phyloP scores from a whole-genome alignment of 2,888 invertebrate species.

The Nowickia ferox region DNA sequence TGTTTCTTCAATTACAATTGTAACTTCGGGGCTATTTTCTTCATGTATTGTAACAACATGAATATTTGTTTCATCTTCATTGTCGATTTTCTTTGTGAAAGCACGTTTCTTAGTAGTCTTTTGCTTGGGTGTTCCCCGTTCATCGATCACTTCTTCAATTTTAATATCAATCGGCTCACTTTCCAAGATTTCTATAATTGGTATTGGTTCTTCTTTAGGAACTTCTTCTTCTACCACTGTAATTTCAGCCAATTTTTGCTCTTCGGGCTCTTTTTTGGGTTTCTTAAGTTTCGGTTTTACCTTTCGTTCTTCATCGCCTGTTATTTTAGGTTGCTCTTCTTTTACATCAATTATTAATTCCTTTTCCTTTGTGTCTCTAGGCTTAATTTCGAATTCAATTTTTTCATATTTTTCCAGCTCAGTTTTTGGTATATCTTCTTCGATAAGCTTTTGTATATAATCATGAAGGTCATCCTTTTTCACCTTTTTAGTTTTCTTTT shows the following conservation, averaged over 20 bases:
- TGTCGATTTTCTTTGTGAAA: slow-evolving; percentile 78
- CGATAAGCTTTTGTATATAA: slow-evolving; percentile 81
- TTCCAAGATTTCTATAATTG: slow-evolving; percentile 77
- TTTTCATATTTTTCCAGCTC: slow-evolving; percentile 83
- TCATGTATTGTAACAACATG: slow-evolving; percentile 80
- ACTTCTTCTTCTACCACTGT: slow-evolving; percentile 75
- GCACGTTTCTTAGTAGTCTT: slow-evolving; percentile 79
- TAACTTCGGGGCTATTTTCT: slow-evolving; percentile 78
- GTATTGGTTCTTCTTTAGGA: slow-evolving; percentile 72
- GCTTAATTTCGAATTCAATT: slow-evolving; percentile 79
- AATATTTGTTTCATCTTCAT: slow-evolving; percentile 76
- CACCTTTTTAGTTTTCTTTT: slow-evolving; percentile 80
- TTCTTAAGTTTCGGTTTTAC: slow-evolving; percentile 74
- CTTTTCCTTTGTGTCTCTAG: slow-evolving; percentile 76
- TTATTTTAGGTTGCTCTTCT: slow-evolving; percentile 77
- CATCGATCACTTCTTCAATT: slow-evolving; percentile 76
- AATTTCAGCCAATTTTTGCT: slow-evolving; percentile 75
- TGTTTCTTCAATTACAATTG: slow-evolving; percentile 78
- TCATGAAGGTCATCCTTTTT: slow-evolving; percentile 81
- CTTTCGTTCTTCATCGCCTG: slow-evolving; percentile 78
- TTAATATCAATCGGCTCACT: slow-evolving; percentile 76
- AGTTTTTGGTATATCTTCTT: slow-evolving; percentile 81
- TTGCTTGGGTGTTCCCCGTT: slow-evolving; percentile 78
- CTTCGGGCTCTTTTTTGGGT: slow-evolving; percentile 62
- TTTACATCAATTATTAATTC: slow-evolving; percentile 70